Evolutionary conservation across 2,113 vertebrate species (phyloP), one percentile per base, ranked within the genome.

Genomic region (Ondatra zibethicus): DNA sequence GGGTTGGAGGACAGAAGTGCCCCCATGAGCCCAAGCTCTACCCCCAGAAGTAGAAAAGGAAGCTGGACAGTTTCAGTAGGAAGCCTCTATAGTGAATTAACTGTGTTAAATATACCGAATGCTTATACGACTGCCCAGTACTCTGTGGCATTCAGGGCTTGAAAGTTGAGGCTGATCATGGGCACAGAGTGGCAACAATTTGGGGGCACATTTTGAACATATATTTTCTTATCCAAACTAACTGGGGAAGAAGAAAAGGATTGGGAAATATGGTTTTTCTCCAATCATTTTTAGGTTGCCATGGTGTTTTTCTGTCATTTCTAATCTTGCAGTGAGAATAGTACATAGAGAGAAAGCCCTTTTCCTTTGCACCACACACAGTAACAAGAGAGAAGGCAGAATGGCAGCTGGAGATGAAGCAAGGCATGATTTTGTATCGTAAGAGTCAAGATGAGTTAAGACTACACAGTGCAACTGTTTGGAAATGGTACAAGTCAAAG

Each of bases 271-370:
- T 19, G 42, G 2, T 73, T 96, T 93, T 76, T 61, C 61, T 70
- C 31, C 76, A 92, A 68, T 36, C 39, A 63, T 65, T 96, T 93
- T 96, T 81, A 92, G 87, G 72, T 87, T 95, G n/a, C 73, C 31
- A 66, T 50, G 27, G 66, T 93, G 82, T 85, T 92, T 91, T 16
- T 73, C 86, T 88, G 76, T 82, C 36, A 77, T 91, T 97, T 95
- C 27, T 68, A 82, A 61, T 88, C 52, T 96, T 96, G 86, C 50
- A n/a, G 12, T 88, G 27, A 90, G 76, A 85, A 73, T 75, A 96
- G 80, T 58, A 92, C 72, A 70, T 72, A 39, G 81, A 65, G 50
- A 72, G 58, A 88, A 93, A 55, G 36, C 2, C 58, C 4, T 91
- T 96, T 89, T 75, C 45, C 81, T 87, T 95, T 73, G 55, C 87